Evolutionary conservation across 1,140 invertebrate genomes (phyloP).

Genomic region (Aporrectodea caliginosa): DNA sequence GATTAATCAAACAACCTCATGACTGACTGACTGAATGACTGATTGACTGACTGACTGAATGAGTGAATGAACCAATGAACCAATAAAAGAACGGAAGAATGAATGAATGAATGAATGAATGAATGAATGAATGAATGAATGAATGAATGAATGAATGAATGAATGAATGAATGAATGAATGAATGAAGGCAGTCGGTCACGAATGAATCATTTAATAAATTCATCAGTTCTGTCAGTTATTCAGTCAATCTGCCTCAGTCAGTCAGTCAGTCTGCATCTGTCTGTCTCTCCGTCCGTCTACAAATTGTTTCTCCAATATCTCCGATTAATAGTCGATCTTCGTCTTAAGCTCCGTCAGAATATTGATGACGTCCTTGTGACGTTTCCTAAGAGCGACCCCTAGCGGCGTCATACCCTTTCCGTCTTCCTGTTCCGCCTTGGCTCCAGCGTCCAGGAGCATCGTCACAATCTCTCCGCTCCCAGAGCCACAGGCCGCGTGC

Average conservation of each 20-base stretch:
- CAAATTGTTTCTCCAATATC: too few relatives aligned
- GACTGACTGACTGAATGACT: background rate
- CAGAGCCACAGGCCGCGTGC: constrained; percentile 88
- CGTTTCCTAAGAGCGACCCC: background rate
- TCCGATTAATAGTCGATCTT: background rate
- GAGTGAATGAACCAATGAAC: background rate
- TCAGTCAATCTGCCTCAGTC: background rate
- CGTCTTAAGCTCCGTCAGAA: background rate
- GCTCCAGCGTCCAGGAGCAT: constrained; percentile 72
- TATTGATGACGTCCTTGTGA: background rate
- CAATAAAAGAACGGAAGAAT: background rate
- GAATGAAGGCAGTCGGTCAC: background rate
- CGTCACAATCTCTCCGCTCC: constrained; percentile 91
- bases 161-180: background rate
- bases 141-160: background rate
- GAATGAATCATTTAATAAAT: background rate
- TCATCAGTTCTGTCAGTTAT: background rate
- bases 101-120: background rate
- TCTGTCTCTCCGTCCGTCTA: background rate
- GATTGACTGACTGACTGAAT: background rate
- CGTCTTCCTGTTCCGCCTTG: background rate
- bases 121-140: background rate
- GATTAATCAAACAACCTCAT: too few relatives aligned
- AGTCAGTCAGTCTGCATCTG: background rate
- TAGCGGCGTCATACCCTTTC: background rate